A percentile compares a stretch with the other conserved stretches of the same genome.
These are phyloP conservation scores for Goniozus legneri DNA, from an alignment of 1,140 invertebrate genomes.

Conservation along the genomic window DNA sequence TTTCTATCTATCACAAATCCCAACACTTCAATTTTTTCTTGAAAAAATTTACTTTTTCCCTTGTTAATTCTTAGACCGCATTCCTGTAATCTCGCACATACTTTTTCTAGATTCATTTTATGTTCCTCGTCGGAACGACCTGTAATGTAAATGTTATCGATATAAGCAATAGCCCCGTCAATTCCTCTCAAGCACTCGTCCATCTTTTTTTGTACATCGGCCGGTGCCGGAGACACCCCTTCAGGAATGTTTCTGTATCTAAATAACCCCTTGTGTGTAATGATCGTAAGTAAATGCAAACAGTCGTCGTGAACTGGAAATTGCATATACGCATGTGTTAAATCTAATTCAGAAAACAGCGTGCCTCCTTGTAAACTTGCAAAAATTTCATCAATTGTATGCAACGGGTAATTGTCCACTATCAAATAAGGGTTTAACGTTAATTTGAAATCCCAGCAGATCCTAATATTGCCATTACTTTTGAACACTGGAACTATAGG, in stretches of 20 bases:
- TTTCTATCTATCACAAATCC: background rate
- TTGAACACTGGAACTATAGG: conserved; percentile 14
- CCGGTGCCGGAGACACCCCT: conserved; percentile 27
- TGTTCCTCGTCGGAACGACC: conserved; percentile 24
- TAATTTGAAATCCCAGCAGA: background rate
- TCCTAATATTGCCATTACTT: background rate
- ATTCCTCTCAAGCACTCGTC: conserved; percentile 30
- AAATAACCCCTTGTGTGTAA: conserved; percentile 47
- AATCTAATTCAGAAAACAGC: background rate
- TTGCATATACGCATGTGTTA: background rate
- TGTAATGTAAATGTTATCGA: conserved; percentile 38
- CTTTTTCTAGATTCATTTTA: background rate
- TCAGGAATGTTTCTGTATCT: conserved; percentile 42
- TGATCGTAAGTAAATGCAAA: conserved; percentile 26
- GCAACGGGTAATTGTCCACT: background rate
- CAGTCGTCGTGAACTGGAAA: conserved; percentile 16
- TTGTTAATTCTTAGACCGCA: background rate
- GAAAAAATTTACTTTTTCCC: background rate
- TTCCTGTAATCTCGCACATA: conserved; percentile 6
- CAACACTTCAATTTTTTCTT: background rate
- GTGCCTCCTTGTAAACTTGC: background rate
- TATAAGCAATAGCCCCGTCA: conserved; percentile 23
- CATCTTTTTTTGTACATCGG: conserved; percentile 27
- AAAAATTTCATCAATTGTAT: conserved; percentile 4
- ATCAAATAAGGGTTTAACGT: background rate